Evolutionary conservation across 2,888 invertebrate species (phyloP).

Genomic region (Melikaiella ostensackeni): DNA sequence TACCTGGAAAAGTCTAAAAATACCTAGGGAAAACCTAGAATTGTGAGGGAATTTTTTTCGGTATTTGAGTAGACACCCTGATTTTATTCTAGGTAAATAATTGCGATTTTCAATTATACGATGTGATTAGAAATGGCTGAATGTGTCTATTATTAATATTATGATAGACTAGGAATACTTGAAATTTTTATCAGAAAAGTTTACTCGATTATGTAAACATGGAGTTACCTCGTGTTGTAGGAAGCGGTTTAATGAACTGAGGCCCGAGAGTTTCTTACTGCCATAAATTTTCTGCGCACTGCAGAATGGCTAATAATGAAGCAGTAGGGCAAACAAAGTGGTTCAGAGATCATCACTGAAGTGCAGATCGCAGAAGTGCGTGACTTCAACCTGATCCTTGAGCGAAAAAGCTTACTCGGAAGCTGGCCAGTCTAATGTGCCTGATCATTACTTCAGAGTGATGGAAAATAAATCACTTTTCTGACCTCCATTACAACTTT

Average conservation of each 20-base stretch:
- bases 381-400: conserved; percentile 15
- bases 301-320: conserved; percentile 46
- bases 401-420: conserved; percentile 25
- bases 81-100: too few relatives aligned
- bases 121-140: too few relatives aligned
- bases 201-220: background rate
- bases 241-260: conserved; percentile 45
- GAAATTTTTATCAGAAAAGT: background rate
- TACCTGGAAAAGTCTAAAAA: too few relatives aligned
- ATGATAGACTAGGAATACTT: background rate
- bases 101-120: too few relatives aligned
- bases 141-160: background rate
- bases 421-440: conserved; percentile 21
- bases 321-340: conserved; percentile 41
- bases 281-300: conserved; percentile 49
- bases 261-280: conserved; percentile 44
- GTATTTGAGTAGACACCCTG: too few relatives aligned
- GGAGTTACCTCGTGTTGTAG: background rate
- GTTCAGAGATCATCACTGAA: conserved; percentile 30
- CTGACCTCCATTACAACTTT: background rate
- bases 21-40: too few relatives aligned
- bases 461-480: conserved; percentile 17
- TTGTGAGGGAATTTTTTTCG: too few relatives aligned
- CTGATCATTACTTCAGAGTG: conserved; percentile 26
- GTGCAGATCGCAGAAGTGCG: conserved; percentile 31